These are phyloP conservation scores for Drosophila testacea DNA, from an alignment of 2,888 invertebrate genomes.

Conservation along the genomic window DNA sequence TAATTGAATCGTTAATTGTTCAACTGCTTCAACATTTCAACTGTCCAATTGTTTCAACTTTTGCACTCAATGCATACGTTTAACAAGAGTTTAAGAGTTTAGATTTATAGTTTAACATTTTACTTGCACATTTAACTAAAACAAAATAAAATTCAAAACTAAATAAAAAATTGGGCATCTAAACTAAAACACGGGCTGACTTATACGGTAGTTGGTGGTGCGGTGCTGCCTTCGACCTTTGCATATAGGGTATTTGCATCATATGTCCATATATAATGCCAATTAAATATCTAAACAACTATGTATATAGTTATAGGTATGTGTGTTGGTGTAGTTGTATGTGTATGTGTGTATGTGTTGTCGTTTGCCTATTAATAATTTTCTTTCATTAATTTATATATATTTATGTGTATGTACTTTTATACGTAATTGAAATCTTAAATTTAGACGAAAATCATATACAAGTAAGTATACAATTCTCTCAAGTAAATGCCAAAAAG, in stretches of 20 bases:
- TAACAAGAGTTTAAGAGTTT: slow-evolving; percentile 46
- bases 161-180: slow-evolving; percentile 37
- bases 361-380: slow-evolving; percentile 48
- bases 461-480: slow-evolving; percentile 52
- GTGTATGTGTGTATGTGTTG: slow-evolving; percentile 23
- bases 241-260: slow-evolving; percentile 31
- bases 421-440: slow-evolving; percentile 64
- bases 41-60: slow-evolving; percentile 27
- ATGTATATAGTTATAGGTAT: slow-evolving; percentile 35
- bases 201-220: slow-evolving; percentile 74
- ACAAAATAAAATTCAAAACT: slow-evolving; percentile 70
- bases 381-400: slow-evolving; percentile 27
- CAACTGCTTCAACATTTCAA: neutral
- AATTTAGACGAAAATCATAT: slow-evolving; percentile 78
- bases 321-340: slow-evolving; percentile 3
- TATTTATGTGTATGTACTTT: slow-evolving; percentile 33
- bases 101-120: slow-evolving; percentile 42
- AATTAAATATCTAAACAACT: slow-evolving; percentile 70
- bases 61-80: slow-evolving; percentile 37
- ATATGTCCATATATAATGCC: slow-evolving; percentile 40
- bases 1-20: slow-evolving; percentile 21
- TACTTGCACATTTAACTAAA: slow-evolving; percentile 78
- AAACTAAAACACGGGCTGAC: slow-evolving; percentile 74
- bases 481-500: slow-evolving; percentile 79
- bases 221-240: slow-evolving; percentile 58